These are phyloP conservation scores for Scarus forsteni DNA, from an alignment of 2,797 vertebrate species.

Conservation along the genomic window DNA sequence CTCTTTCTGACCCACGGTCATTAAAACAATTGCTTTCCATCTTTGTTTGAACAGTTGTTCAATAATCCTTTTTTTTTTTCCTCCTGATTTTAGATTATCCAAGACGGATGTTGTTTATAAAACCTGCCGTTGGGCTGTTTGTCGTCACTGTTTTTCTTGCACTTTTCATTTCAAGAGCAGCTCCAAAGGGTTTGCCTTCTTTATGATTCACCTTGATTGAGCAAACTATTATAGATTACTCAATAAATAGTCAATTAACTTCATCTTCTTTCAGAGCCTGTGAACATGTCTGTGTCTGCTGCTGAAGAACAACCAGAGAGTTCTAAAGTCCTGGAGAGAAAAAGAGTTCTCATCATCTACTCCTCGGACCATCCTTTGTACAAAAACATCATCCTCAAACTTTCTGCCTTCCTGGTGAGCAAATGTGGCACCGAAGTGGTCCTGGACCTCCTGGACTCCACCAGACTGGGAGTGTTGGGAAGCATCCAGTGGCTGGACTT, in stretches of 20 bases:
- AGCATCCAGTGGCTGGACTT: constrained; percentile 90
- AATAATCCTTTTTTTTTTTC: background rate
- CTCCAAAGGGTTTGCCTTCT: constrained; percentile 63
- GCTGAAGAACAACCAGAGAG: constrained; percentile 23
- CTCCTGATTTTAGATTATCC: constrained; percentile 34
- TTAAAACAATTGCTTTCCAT: too few species aligned
- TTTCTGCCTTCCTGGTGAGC: constrained; percentile 89
- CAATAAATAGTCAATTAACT: background rate
- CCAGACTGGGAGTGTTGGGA: constrained; percentile 86
- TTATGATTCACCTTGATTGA: background rate
- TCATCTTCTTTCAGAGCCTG: constrained; percentile 42
- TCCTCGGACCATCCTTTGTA: constrained; percentile 93
- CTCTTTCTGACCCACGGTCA: too few species aligned
- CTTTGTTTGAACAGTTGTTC: background rate
- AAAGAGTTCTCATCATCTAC: constrained; percentile 91
- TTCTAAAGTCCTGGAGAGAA: constrained; percentile 54
- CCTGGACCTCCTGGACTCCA: constrained; percentile 90
- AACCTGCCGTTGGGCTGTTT: constrained; percentile 44
- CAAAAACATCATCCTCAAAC: constrained; percentile 89
- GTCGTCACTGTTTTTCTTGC: constrained; percentile 37
- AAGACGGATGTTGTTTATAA: constrained; percentile 27
- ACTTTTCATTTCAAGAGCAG: constrained; percentile 47
- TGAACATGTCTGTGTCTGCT: constrained; percentile 6
- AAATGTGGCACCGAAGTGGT: constrained; percentile 91
- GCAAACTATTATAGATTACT: background rate